Conservation (phyloP, 2,797 vertebrate species). For the Characodon lateralis region DNA sequence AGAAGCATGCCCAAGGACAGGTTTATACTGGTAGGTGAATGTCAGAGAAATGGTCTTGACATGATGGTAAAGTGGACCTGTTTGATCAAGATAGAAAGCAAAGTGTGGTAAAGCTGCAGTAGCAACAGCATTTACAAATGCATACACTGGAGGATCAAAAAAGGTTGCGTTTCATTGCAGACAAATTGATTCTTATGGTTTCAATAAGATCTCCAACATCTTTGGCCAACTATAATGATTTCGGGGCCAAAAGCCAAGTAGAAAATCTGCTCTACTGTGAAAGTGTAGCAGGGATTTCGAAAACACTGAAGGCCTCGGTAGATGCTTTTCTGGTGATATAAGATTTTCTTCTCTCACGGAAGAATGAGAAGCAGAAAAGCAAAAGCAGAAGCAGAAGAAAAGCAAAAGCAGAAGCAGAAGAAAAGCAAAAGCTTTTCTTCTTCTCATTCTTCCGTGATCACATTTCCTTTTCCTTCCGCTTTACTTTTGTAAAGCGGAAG, state of each 20-base stretch:
- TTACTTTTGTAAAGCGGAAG: background rate
- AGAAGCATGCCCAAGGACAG: conserved; percentile 24
- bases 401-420: too few species aligned
- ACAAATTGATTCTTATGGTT: conserved; percentile 51
- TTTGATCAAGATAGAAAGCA: background rate
- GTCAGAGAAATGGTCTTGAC: conserved; percentile 25
- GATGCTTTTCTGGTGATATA: conserved; percentile 1
- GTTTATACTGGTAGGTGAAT: conserved; percentile 38
- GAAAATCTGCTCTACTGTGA: conserved; percentile 12
- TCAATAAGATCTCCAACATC: conserved; percentile 35
- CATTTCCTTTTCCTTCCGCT: too few species aligned
- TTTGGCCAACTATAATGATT: conserved; percentile 35
- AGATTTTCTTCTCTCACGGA: conserved; percentile 15
- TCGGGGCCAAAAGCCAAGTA: conserved; percentile 12
- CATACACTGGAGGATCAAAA: conserved; percentile 2
- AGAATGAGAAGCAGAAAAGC: conserved; percentile 13
- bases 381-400: too few species aligned
- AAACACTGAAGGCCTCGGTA: conserved; percentile 26
- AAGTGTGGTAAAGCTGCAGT: conserved; percentile 14
- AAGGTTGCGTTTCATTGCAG: conserved; percentile 45
- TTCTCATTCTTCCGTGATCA: too few species aligned
- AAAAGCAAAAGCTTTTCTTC: too few species aligned
- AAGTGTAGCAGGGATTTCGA: conserved; percentile 17
- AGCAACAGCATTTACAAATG: conserved; percentile 4
- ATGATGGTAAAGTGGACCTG: background rate